A percentile compares a stretch with the other conserved stretches of the same genome.
Conservation (phyloP, 2,113 vertebrate genomes). For the Prochilodus magdalenae region DNA sequence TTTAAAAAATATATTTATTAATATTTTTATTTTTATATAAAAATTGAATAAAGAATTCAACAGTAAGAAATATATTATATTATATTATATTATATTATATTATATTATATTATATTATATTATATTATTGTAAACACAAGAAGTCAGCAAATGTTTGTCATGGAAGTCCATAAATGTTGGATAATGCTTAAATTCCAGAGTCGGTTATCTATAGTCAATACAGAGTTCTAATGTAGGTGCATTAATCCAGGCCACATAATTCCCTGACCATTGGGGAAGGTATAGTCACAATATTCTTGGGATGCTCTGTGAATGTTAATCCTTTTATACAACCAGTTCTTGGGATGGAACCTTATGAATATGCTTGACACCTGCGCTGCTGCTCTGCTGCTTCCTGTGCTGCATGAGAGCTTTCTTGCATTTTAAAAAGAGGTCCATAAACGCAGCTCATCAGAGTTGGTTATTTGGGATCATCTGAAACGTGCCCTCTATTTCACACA, state of each 20-base stretch:
- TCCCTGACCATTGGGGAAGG: neutral
- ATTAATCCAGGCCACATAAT: neutral
- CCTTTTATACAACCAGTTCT: neutral
- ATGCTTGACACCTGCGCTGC: neutral
- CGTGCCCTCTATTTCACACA: slow-evolving; percentile 18
- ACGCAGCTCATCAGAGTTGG: neutral
- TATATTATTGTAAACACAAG: too few relatives aligned
- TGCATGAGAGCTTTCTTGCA: neutral
- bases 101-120: too few relatives aligned
- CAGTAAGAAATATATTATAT: neutral
- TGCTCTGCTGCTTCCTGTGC: neutral
- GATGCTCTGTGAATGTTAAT: neutral
- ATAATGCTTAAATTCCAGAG: neutral
- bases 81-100: too few relatives aligned
- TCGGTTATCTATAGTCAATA: neutral
- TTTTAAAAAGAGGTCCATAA: neutral
- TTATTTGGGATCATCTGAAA: slow-evolving; percentile 18
- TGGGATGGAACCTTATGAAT: neutral
- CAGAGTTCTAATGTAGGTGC: neutral
- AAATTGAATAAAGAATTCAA: neutral
- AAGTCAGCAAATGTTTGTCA: neutral
- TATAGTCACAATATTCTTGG: neutral
- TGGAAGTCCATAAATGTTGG: neutral
- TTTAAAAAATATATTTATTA: too few relatives aligned
- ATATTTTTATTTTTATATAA: too few relatives aligned